phyloP scores from a whole-genome alignment of 2,113 vertebrate species.

The Nothobranchius kuhntae region DNA sequence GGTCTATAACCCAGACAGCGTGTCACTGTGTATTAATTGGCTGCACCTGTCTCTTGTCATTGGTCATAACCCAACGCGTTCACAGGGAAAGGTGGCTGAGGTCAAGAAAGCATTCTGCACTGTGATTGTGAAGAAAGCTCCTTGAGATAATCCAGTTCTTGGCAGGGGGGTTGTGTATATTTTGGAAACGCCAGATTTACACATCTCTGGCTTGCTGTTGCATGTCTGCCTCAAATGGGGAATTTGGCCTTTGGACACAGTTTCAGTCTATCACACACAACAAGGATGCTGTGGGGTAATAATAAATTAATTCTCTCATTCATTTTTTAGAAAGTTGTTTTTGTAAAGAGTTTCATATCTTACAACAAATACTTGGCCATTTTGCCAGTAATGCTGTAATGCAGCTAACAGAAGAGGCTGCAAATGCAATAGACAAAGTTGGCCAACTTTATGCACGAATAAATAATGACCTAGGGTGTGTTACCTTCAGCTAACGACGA shows the following conservation, averaged over 20 bases:
- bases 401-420: too few relatives aligned
- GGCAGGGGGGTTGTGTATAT: slow-evolving; percentile 67
- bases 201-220: slow-evolving; percentile 63
- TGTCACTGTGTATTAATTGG: slow-evolving; percentile 79
- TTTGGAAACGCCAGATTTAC: slow-evolving; percentile 73
- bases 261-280: slow-evolving; percentile 39
- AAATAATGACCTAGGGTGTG: too few relatives aligned
- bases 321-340: too few relatives aligned
- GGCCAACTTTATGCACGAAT: too few relatives aligned
- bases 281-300: too few relatives aligned
- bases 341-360: too few relatives aligned
- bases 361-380: too few relatives aligned
- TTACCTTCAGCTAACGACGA: too few relatives aligned
- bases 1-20: slow-evolving; percentile 56
- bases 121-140: slow-evolving; percentile 59
- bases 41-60: slow-evolving; percentile 86
- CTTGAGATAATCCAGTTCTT: slow-evolving; percentile 78
- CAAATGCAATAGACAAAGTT: too few relatives aligned
- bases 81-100: slow-evolving; percentile 72
- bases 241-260: slow-evolving; percentile 47
- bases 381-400: too few relatives aligned
- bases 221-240: slow-evolving; percentile 64
- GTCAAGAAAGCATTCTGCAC: slow-evolving; percentile 66
- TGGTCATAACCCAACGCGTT: slow-evolving; percentile 76
- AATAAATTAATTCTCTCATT: too few relatives aligned